These are phyloP conservation scores for Dryobates pubescens DNA, from an alignment of 2,797 vertebrate genomes.

Conservation along the genomic window DNA sequence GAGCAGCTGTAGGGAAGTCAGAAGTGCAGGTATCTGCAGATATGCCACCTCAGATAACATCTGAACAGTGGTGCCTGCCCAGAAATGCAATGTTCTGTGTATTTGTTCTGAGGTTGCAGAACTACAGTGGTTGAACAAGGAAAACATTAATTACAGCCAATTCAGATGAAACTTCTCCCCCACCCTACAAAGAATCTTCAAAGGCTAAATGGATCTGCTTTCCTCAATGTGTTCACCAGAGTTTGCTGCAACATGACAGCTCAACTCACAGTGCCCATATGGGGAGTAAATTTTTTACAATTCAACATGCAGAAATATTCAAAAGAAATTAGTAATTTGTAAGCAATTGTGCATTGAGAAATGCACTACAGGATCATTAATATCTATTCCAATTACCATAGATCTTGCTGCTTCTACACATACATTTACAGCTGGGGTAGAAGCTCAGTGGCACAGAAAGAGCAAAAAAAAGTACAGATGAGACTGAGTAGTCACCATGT, in stretches of 20 bases:
- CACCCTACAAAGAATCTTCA: not conserved
- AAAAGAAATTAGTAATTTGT: not conserved
- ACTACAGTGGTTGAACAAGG: not conserved
- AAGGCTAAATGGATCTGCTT: not conserved
- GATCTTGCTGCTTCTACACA: not conserved
- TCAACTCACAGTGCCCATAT: not conserved
- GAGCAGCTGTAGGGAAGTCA: not conserved
- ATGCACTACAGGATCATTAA: not conserved
- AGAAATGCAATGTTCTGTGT: not conserved
- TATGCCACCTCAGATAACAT: conserved; percentile 42
- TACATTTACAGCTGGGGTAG: not conserved
- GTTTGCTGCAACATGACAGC: not conserved
- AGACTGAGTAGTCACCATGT: not conserved
- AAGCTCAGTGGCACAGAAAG: not conserved
- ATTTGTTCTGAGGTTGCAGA: not conserved
- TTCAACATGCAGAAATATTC: conserved; percentile 19
- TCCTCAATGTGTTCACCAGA: not conserved
- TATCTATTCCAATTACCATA: not conserved
- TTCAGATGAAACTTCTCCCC: not conserved
- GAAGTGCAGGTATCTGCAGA: conserved; percentile 43
- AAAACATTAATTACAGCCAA: not conserved
- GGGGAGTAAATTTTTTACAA: not conserved
- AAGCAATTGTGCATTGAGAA: conserved; percentile 1
- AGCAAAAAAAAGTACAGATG: not conserved
- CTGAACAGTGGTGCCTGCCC: not conserved